Conservation (phyloP, 2,113 vertebrate genomes). For the Oostethus manadensis region DNA sequence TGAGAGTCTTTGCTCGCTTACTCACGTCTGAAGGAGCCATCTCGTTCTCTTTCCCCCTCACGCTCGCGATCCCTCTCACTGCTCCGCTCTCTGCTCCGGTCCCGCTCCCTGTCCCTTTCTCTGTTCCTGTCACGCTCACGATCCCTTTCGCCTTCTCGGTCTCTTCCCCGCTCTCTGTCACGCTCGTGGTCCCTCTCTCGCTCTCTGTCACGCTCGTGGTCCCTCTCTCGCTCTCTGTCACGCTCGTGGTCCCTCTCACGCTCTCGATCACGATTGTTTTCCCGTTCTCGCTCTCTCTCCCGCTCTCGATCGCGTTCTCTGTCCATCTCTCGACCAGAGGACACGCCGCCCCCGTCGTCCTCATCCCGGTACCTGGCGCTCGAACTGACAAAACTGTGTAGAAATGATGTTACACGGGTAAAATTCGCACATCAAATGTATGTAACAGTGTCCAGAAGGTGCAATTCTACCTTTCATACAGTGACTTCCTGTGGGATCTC, state of each 20-base stretch:
- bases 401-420: neutral
- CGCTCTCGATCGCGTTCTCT: slow-evolving; percentile 28
- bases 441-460: neutral
- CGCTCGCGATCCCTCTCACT: slow-evolving; percentile 49
- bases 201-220: slow-evolving; percentile 42
- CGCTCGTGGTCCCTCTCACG: slow-evolving; percentile 42
- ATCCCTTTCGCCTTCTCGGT: slow-evolving; percentile 48
- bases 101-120: slow-evolving; percentile 62
- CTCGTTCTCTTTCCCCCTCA: slow-evolving; percentile 37
- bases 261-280: slow-evolving; percentile 13
- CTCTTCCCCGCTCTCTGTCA: slow-evolving; percentile 15
- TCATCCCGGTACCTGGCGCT: slow-evolving; percentile 74
- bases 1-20: neutral
- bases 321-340: slow-evolving; percentile 50
- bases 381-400: slow-evolving; percentile 80
- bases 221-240: slow-evolving; percentile 43
- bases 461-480: slow-evolving; percentile 82
- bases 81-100: slow-evolving; percentile 31
- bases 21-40: slow-evolving; percentile 78
- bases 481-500: slow-evolving; percentile 80
- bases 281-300: slow-evolving; percentile 35
- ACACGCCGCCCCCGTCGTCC: slow-evolving; percentile 46
- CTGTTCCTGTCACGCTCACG: slow-evolving; percentile 54
- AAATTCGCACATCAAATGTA: neutral
- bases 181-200: slow-evolving; percentile 45